Evolutionary conservation across 2,113 vertebrate species (phyloP).

Genomic region (Aleadryas rufinucha): DNA sequence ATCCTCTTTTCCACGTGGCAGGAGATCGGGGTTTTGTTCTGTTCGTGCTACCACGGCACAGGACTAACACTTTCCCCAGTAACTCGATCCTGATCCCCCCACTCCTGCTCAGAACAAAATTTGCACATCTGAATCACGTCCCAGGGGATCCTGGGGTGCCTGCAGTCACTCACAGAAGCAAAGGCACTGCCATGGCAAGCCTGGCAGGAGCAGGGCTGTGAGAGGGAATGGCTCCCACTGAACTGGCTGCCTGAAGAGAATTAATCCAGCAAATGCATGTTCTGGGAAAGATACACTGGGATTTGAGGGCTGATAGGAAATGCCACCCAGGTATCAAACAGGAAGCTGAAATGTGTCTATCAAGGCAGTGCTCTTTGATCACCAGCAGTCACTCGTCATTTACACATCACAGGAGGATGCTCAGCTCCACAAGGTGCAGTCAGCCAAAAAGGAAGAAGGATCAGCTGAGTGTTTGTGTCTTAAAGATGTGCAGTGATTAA

Average conservation of each 20-base stretch:
- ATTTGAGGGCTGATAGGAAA: not conserved
- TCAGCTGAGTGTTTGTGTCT: conserved; percentile 10
- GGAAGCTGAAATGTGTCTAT: conserved; percentile 13
- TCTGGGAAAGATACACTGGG: not conserved
- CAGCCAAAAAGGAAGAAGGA: conserved; percentile 30
- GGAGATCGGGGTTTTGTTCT: not conserved
- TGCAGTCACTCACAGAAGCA: not conserved
- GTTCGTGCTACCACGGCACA: rapidly evolving
- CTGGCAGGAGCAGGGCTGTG: not conserved
- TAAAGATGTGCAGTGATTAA: not conserved
- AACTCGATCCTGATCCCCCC: not conserved
- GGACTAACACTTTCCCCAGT: not conserved
- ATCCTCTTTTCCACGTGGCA: rapidly evolving
- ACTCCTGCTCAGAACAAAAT: not conserved
- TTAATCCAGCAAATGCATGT: not conserved
- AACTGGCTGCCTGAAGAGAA: not conserved
- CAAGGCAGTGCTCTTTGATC: conserved; percentile 33
- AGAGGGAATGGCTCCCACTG: not conserved
- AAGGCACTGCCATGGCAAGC: not conserved
- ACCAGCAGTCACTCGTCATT: conserved; percentile 41
- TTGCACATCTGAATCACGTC: not conserved
- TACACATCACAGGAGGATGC: conserved; percentile 55
- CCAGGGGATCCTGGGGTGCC: not conserved
- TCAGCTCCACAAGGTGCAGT: conserved; percentile 28
- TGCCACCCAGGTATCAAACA: not conserved